A percentile compares a stretch with the other conserved stretches of the same genome.
Conservation (phyloP, 2,797 vertebrate genomes). For the Vultur gryphus region DNA sequence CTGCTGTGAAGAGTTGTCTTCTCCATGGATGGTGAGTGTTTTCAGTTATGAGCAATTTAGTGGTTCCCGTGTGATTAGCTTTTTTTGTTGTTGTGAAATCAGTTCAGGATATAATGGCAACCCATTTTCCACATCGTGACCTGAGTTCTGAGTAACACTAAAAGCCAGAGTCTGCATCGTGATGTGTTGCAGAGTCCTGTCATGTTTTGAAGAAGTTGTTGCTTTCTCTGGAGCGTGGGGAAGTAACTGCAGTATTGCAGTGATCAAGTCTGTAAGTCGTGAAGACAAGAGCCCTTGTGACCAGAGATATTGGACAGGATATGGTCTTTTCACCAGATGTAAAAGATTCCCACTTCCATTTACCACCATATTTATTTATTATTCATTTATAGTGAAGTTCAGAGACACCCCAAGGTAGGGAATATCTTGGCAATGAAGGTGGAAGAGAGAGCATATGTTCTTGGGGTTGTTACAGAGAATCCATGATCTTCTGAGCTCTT, state of each 20-base stretch:
- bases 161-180: fast-evolving
- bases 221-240: neutral
- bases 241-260: neutral
- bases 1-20: neutral
- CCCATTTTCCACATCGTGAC: neutral
- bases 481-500: neutral
- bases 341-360: neutral
- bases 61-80: neutral
- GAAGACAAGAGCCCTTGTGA: neutral
- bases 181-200: neutral
- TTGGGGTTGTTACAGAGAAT: neutral
- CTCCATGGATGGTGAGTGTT: neutral
- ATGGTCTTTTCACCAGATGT: neutral
- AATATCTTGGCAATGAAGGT: neutral
- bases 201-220: neutral
- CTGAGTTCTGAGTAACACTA: neutral
- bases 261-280: neutral
- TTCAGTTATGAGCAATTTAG: neutral
- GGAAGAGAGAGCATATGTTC: neutral
- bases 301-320: neutral
- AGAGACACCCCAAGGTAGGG: neutral
- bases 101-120: neutral
- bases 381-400: neutral
- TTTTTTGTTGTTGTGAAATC: neutral
- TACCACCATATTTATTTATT: neutral